Evolutionary conservation across 2,888 invertebrate genomes (phyloP).

Genomic region (Argyresthia albistria): DNA sequence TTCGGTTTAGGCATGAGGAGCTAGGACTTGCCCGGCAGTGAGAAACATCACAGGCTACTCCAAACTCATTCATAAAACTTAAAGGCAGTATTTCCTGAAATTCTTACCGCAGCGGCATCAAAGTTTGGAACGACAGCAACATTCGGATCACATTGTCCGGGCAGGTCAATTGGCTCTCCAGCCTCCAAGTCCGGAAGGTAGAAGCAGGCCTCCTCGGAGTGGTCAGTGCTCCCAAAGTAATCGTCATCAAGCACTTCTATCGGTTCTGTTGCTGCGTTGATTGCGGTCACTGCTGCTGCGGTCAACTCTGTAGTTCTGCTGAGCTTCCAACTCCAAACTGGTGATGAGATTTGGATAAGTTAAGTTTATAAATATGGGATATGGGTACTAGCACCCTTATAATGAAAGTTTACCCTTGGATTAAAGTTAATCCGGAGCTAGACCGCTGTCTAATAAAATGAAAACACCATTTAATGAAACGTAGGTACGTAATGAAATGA

Average conservation of each 20-base stretch:
- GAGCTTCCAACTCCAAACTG: conserved; percentile 58
- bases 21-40: too few species aligned
- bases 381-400: not conserved
- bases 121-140: conserved; percentile 38
- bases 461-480: too few species aligned
- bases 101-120: conserved; percentile 28
- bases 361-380: not conserved
- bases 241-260: conserved; percentile 30
- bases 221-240: conserved; percentile 39
- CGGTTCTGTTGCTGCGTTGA: conserved; percentile 23
- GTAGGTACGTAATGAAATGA: not conserved
- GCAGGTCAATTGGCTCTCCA: conserved; percentile 34
- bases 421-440: too few species aligned
- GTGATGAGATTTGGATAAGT: conserved; percentile 8
- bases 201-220: conserved; percentile 41
- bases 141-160: conserved; percentile 39
- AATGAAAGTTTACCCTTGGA: too few species aligned
- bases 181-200: conserved; percentile 34
- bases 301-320: conserved; percentile 32
- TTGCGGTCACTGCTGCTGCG: conserved; percentile 18
- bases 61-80: too few species aligned
- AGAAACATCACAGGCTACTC: too few species aligned
- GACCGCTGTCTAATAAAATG: too few species aligned
- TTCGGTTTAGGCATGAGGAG: too few species aligned
- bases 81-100: too few species aligned